These are phyloP conservation scores for Anniella stebbinsi DNA, from an alignment of 2,797 vertebrate species.

Conservation along the genomic window DNA sequence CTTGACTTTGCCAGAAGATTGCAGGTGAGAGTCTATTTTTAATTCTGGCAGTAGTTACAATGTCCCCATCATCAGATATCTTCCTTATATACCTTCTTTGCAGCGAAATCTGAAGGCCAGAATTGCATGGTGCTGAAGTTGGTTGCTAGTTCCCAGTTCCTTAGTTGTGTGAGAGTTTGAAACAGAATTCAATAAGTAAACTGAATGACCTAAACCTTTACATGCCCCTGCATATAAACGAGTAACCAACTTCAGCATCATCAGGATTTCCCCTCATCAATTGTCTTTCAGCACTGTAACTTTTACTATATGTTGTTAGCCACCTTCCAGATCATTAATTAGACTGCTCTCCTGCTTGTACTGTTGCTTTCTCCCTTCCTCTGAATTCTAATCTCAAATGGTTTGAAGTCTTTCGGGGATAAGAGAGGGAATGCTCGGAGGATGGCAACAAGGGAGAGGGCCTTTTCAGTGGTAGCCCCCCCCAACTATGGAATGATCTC, in stretches of 20 bases:
- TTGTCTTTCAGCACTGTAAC: neutral
- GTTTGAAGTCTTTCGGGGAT: neutral
- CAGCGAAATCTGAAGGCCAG: neutral
- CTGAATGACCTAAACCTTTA: too few species aligned
- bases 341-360: neutral
- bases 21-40: neutral
- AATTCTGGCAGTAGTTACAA: neutral
- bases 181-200: too few species aligned
- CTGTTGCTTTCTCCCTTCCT: neutral
- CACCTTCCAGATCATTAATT: neutral
- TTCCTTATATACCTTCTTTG: neutral
- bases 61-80: neutral
- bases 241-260: too few species aligned
- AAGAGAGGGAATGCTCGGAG: neutral
- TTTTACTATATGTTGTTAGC: neutral
- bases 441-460: too few species aligned
- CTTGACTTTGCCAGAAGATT: neutral
- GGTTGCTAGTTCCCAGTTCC: too few species aligned
- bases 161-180: too few species aligned
- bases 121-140: neutral
- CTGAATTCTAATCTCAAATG: neutral
- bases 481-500: too few species aligned
- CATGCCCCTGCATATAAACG: too few species aligned
- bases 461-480: too few species aligned
- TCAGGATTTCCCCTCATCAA: neutral